Base-by-base conservation (phyloP, 2,888 invertebrate species). In the Nysson spinosus region DNA sequence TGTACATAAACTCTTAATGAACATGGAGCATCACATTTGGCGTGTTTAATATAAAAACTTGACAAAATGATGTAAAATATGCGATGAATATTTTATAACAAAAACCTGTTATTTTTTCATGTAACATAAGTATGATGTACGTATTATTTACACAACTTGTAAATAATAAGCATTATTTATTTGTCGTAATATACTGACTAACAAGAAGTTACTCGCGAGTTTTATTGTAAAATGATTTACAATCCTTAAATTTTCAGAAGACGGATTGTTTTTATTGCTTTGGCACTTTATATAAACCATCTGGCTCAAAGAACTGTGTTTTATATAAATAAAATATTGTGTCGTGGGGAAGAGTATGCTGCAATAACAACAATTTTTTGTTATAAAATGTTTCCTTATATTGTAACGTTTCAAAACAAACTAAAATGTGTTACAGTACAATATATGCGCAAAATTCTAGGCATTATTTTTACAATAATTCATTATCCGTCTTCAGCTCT, bases 371-470 rank as follows among this genome's bases (percentile, higher is more conserved):
- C 17, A 19, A 35, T 16, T 37, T 26, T 73, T 74, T 82, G 81
- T 84, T 85, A 85, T 83, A 85, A 85, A 85, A 85, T 84, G 83
- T 84, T 84, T 84, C 77, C 84, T 85, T 85, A 84, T 85, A 85
- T 85, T 85, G 74, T 85, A 85, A 85, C 80, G 75, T 84, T 83
- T 83, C 70, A 82, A 83, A 84, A 84, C 81, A 84, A 85, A 84
- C 78, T 82, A 79, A 84, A 80, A 76, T 74, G 72, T 80, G 78
- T 83, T 84, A 84, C 83, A 82, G 75, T 84, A 84, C 78, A 85
- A 83, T 84, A 77, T 79, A 83, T 83, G 81, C 81, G 79, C 77
- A 83, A 85, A n/a, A 80, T 69, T 83, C 83, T 84, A 83, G 83
- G 80, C 84, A 77, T 83, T 80, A 79, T 81, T 80, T 83, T 83